phyloP scores from a whole-genome alignment of 2,113 vertebrate genomes.

The Centropristis striata region DNA sequence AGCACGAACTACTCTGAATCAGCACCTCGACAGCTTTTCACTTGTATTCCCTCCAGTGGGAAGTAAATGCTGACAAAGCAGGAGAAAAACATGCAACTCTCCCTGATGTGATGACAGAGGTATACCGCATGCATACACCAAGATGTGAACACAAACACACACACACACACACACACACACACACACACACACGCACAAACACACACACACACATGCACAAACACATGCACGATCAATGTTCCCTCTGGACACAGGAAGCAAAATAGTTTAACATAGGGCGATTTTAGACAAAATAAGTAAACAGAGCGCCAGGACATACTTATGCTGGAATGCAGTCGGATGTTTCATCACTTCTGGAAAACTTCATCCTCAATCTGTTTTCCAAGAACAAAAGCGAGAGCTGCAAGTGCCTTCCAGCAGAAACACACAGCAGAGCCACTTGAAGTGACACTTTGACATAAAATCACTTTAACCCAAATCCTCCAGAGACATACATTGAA shows the following conservation, averaged over 20 bases:
- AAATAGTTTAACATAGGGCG: constrained; percentile 17
- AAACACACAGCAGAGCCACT: constrained; percentile 4
- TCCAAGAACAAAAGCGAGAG: not conserved
- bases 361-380: constrained; percentile 20
- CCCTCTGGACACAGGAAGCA: constrained; percentile 2
- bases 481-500: not conserved
- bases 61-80: constrained; percentile 38
- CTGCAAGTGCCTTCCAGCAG: not conserved
- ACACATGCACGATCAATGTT: constrained; percentile 8
- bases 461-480: constrained; percentile 6
- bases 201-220: not conserved
- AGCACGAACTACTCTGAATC: constrained; percentile 1
- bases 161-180: not conserved
- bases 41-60: not conserved
- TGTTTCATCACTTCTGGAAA: constrained; percentile 34
- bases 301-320: constrained; percentile 10
- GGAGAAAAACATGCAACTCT: not conserved
- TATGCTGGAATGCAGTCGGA: constrained; percentile 25
- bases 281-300: constrained; percentile 46
- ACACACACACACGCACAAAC: not conserved
- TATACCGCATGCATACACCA: constrained; percentile 22
- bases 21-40: constrained; percentile 12
- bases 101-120: constrained; percentile 24
- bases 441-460: not conserved
- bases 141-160: not conserved